Percentiles rank a stretch among this genome's conserved stretches.
phyloP scores from a whole-genome alignment of 2,888 invertebrate species.

The Rhamnusium bicolor region DNA sequence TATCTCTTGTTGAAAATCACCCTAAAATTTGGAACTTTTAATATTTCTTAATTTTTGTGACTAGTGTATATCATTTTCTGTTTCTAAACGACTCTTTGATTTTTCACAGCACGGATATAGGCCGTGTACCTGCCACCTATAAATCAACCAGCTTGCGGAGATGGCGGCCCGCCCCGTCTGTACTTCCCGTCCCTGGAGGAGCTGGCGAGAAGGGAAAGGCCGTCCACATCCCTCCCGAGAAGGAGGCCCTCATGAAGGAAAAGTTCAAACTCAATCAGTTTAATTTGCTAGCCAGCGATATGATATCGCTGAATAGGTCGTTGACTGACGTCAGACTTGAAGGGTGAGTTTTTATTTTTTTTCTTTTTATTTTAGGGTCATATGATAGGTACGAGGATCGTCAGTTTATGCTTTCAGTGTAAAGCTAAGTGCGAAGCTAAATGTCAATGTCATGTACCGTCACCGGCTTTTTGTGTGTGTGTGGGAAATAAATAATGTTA shows the following conservation, averaged over 20 bases:
- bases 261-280: conserved; percentile 99
- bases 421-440: neutral
- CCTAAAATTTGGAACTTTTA: no score
- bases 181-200: conserved; percentile 78
- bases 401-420: neutral
- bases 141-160: conserved; percentile 74
- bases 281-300: conserved; percentile 97
- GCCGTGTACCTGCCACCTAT: conserved; percentile 65
- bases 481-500: neutral
- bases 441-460: neutral
- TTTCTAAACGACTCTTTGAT: conserved; percentile 43
- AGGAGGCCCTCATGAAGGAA: conserved; percentile 92
- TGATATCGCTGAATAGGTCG: conserved; percentile 96
- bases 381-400: neutral
- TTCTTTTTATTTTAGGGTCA: neutral
- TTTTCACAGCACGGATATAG: conserved; percentile 36
- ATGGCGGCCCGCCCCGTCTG: conserved; percentile 83
- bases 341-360: conserved; percentile 75
- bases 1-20: no score
- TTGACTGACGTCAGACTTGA: conserved; percentile 94
- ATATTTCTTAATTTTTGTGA: no score
- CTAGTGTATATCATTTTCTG: no score
- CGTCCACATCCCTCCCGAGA: conserved; percentile 90
- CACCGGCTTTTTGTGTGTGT: neutral
- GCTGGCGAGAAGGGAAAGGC: conserved; percentile 95